Evolutionary conservation across 2,113 vertebrate species (phyloP).

Genomic region (Camelus bactrianus): DNA sequence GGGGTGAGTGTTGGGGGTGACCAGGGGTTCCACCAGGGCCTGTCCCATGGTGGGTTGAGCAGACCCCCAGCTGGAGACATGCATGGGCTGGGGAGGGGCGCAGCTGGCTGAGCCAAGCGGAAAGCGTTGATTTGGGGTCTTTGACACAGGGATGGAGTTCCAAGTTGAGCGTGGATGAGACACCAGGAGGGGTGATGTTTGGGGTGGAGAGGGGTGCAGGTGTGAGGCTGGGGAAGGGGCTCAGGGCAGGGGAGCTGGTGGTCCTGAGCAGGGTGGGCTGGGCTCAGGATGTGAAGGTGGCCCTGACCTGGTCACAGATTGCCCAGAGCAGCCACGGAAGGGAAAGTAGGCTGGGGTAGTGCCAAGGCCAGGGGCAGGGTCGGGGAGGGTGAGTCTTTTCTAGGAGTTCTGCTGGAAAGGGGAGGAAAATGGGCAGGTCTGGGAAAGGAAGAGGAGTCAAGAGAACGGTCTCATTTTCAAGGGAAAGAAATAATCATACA

Average conservation of each 20-base stretch:
- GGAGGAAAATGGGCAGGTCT: background rate
- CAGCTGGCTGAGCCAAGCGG: background rate
- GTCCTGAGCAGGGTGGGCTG: background rate
- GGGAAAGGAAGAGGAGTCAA: background rate
- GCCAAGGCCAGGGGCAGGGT: rapidly evolving
- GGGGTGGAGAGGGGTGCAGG: background rate
- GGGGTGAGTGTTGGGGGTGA: background rate
- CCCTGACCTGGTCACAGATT: background rate
- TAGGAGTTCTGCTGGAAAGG: background rate
- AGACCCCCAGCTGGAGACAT: background rate
- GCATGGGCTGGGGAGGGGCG: background rate
- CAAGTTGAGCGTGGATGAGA: background rate
- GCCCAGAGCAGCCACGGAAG: background rate
- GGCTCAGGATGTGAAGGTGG: background rate
- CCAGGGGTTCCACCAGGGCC: background rate
- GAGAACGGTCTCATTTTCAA: background rate
- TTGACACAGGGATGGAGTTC: background rate
- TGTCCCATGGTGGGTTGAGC: background rate
- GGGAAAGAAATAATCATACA: background rate
- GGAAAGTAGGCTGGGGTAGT: background rate
- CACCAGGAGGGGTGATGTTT: background rate
- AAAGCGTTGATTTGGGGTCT: background rate
- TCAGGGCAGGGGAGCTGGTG: background rate
- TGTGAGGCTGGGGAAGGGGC: background rate
- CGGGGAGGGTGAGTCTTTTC: background rate